phyloP scores from a whole-genome alignment of 2,113 vertebrate genomes.

The Pheucticus melanocephalus region DNA sequence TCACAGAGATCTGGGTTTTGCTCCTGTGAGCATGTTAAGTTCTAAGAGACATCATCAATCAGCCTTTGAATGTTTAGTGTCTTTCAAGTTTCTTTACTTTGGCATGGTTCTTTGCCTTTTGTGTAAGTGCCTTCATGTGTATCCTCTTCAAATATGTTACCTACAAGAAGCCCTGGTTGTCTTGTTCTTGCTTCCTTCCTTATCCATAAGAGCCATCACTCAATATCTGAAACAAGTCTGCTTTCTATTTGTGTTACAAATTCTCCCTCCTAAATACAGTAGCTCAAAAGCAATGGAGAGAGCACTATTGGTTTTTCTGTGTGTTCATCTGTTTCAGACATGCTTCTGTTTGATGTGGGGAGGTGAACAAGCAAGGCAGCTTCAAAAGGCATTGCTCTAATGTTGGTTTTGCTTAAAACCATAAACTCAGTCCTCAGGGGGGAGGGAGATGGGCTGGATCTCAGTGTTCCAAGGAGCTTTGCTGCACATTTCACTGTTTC shows the following conservation, averaged over 20 bases:
- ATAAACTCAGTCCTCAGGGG: background rate
- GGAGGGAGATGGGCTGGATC: background rate
- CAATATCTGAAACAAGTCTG: constrained; percentile 6
- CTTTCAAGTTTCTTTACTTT: constrained; percentile 31
- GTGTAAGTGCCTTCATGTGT: constrained; percentile 28
- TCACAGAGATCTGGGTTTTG: background rate
- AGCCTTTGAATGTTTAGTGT: background rate
- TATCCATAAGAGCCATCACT: constrained; percentile 47
- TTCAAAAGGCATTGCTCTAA: constrained; percentile 47
- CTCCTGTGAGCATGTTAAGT: background rate
- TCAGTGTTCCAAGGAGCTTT: background rate
- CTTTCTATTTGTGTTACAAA: constrained; percentile 36
- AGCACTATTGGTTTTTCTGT: background rate
- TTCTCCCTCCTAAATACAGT: background rate
- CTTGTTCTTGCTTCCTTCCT: constrained; percentile 10
- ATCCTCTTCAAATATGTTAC: constrained; percentile 15
- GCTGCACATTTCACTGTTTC: background rate
- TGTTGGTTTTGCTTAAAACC: constrained; percentile 33
- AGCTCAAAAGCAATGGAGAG: background rate
- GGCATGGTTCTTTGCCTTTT: constrained; percentile 12
- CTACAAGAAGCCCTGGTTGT: background rate
- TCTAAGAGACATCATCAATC: constrained; percentile 20
- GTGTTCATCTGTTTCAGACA: constrained; percentile 27
- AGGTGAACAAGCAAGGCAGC: constrained; percentile 19
- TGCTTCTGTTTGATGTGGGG: constrained; percentile 47